These are phyloP conservation scores for cattle (Bos taurus) DNA, from an alignment of 2,113 vertebrate species.

Conservation along the genomic window ARS-UCD2.0 NC_037339.1:71178501-71179000, in stretches of 20 bases:
- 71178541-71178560: neutral
- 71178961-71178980: too few species aligned
- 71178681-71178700: neutral
- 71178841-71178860: neutral
- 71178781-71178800: neutral
- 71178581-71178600: neutral
- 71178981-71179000: too few species aligned
- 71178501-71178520: rapidly evolving
- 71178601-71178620: neutral
- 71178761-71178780: neutral
- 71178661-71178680: too few species aligned
- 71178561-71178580: neutral
- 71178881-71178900: too few species aligned
- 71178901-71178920: too few species aligned
- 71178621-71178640: neutral
- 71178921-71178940: rapidly evolving
- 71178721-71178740: too few species aligned
- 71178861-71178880: neutral
- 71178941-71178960: too few species aligned
- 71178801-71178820: neutral
- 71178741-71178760: neutral
- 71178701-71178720: too few species aligned
- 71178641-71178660: neutral
- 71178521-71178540: rapidly evolving
- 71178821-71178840: neutral